A percentile compares a stretch with the other conserved stretches of the same genome.
These are phyloP conservation scores for Drosophila melanica DNA, from an alignment of 1,140 invertebrate species.

Conservation along the genomic window DNA sequence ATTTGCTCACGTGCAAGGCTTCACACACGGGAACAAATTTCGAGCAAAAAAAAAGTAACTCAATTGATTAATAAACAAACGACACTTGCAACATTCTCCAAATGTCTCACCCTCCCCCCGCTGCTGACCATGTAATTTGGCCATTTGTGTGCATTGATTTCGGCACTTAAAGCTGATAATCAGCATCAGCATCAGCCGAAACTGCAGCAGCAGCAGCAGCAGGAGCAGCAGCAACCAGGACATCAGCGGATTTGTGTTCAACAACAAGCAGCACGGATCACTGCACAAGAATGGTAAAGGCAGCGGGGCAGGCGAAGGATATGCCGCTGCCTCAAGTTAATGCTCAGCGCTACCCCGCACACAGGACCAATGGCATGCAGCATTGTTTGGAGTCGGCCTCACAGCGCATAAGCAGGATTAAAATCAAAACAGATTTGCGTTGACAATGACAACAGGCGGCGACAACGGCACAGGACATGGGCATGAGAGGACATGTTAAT, in stretches of 20 bases:
- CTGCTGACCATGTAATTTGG: conserved; percentile 72
- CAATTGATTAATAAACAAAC: conserved; percentile 78
- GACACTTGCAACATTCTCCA: conserved; percentile 38
- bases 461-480: conserved; percentile 16
- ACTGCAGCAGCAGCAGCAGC: conserved; percentile 1
- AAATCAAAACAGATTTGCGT: conserved; percentile 76
- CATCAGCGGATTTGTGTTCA: conserved; percentile 56
- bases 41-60: conserved; percentile 2
- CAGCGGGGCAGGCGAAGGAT: conserved; percentile 3
- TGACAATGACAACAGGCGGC: conserved; percentile 54
- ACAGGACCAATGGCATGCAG: conserved; percentile 45
- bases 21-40: conserved; percentile 26
- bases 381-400: conserved; percentile 40
- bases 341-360: conserved; percentile 8
- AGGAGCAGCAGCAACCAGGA: conserved; percentile 26
- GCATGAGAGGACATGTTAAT: conserved; percentile 48
- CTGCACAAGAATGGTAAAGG: conserved; percentile 56
- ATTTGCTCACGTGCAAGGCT: conserved; percentile 32
- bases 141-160: conserved; percentile 84
- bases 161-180: conserved; percentile 82
- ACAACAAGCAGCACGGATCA: conserved; percentile 55
- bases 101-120: conserved; percentile 11
- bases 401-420: conserved; percentile 69
- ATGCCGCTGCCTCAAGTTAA: conserved; percentile 9
- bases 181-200: conserved; percentile 41